A percentile compares a stretch with the other conserved stretches of the same genome.
Evolutionary conservation across 2,797 vertebrate species (phyloP).

Genomic region (Mormyrus proboscirostris): DNA sequence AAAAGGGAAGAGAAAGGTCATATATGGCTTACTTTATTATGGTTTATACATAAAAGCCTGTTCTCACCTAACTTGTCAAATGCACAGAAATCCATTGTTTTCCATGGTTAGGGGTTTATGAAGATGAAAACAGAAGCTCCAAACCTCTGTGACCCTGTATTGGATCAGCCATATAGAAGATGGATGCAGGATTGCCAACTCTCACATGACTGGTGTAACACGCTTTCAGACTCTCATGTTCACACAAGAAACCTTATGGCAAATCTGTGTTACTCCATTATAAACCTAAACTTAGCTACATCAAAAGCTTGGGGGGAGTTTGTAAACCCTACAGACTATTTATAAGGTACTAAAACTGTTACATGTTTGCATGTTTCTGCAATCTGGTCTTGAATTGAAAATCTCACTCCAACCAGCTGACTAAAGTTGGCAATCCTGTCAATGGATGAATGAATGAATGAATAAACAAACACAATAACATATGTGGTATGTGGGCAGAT

Average conservation of each 20-base stretch:
- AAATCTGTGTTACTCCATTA: neutral
- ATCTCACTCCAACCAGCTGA: neutral
- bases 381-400: neutral
- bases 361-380: neutral
- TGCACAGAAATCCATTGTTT: neutral
- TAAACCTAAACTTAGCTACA: neutral
- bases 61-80: neutral
- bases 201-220: neutral
- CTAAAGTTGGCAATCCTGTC: neutral
- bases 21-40: neutral
- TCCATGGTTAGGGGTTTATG: neutral
- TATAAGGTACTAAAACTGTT: neutral
- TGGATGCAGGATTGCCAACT: neutral
- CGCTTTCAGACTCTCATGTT: neutral
- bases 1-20: neutral
- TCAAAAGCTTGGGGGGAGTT: neutral
- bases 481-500: too few species aligned
- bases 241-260: neutral
- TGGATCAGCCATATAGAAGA: neutral
- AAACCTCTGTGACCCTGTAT: too few species aligned
- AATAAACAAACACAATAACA: neutral
- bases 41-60: neutral
- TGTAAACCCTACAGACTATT: neutral
- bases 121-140: neutral
- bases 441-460: neutral